Conservation (phyloP, 1,140 invertebrate genomes). For the Macrobrachium rosenbergii region DNA sequence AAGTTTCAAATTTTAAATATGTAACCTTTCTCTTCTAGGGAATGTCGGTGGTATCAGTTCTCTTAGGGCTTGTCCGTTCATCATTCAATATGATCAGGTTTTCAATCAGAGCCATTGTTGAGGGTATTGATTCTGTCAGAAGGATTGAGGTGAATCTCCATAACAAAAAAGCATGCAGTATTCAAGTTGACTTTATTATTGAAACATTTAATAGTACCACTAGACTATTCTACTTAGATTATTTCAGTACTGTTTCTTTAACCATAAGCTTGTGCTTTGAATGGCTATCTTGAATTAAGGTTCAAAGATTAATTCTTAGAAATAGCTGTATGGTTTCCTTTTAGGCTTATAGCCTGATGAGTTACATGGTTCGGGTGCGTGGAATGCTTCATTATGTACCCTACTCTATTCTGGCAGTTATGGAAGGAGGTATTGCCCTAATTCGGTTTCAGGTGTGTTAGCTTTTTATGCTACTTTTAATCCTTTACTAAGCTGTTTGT, state of each 20-base stretch:
- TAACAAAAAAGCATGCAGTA: constrained; percentile 5
- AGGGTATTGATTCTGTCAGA: constrained; percentile 41
- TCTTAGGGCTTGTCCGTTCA: constrained; percentile 47
- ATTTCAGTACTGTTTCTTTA: too few species aligned
- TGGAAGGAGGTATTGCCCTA: constrained; percentile 66
- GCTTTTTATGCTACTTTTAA: background rate
- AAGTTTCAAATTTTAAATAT: too few species aligned
- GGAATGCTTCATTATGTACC: constrained; percentile 69
- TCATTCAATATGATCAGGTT: constrained; percentile 57
- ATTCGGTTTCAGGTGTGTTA: constrained; percentile 53
- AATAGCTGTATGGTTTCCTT: constrained; percentile 20
- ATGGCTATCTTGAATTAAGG: background rate
- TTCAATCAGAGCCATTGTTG: constrained; percentile 52
- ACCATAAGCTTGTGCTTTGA: too few species aligned
- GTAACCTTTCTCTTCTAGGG: constrained; percentile 48
- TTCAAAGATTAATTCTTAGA: background rate
- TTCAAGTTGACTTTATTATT: background rate
- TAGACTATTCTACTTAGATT: too few species aligned
- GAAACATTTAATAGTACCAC: background rate
- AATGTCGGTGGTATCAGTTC: constrained; percentile 49
- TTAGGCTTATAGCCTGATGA: constrained; percentile 69
- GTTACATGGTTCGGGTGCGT: constrained; percentile 69
- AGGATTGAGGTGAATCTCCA: constrained; percentile 44
- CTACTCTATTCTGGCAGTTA: constrained; percentile 68
- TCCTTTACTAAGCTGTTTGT: background rate